Base-by-base conservation (phyloP, 2,797 vertebrate species). In the Molothrus ater region DNA sequence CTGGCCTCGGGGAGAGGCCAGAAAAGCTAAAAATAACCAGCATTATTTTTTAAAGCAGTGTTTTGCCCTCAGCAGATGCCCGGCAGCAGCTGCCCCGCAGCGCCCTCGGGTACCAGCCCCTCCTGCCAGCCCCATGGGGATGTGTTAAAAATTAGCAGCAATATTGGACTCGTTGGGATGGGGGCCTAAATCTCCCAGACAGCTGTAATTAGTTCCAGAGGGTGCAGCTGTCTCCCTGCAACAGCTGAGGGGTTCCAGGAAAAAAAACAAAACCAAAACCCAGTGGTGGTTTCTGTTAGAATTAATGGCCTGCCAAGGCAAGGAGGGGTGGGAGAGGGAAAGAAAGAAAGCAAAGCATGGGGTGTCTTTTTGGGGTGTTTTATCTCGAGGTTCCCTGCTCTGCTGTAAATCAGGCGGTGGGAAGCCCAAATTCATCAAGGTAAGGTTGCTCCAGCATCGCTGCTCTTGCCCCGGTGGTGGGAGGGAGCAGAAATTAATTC, bases 181-280 rank as follows among this genome's bases (percentile, higher is more conserved):
- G 66, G 80, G 69, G 91, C 64, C 93, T 97, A 97, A 97, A 97
- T 97, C 97, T 97, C 96, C 89, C 83, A 89, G 97, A 97, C 98
- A 98, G 98, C 97, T 98, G 97, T 93, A 97, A 98, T 98, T 96
- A 92, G 97, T 97, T 97, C 97, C 97, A 97, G 97, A 91, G 96
- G 94, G 92, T 82, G 92, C 98, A 98, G 97, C 98, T 98, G 98
- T 97, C 97, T 96, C 97, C 75, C 72, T 88, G 95, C 96, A 97
- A 97, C 98, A 98, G 97, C 97, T 98, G 98, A 97, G 95, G 94
- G 90, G 68, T 97, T 97, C 93, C 87, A 93, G 97, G 96, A 96
- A 84, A 90, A 96, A 94, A 94, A 94, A 54, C 17, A 71, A 54
- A 11, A 3, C 8, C 17, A 26, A 18, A 34, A 24, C 7, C 26